A percentile compares a stretch with the other conserved stretches of the same genome.
Evolutionary conservation across 2,888 invertebrate genomes (phyloP).

Genomic region (Lochmaea crataegi): DNA sequence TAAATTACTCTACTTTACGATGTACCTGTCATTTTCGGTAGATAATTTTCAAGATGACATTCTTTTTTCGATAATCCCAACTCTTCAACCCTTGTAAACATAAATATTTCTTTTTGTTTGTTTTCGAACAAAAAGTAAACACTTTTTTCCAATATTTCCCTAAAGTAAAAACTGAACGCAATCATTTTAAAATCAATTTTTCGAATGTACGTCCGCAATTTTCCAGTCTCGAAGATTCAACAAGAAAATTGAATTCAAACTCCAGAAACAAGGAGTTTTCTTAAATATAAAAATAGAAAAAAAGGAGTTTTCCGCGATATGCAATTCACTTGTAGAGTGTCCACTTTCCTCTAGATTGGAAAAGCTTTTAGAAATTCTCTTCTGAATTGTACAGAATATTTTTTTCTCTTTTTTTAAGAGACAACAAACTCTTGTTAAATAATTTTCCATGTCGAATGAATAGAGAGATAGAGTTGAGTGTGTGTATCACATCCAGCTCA

Average conservation of each 20-base stretch:
- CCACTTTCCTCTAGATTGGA: background rate
- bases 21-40: too few species aligned
- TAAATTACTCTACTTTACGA: too few species aligned
- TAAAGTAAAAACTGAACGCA: background rate
- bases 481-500: conserved; percentile 52
- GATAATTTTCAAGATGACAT: too few species aligned
- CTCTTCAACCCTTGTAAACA: too few species aligned
- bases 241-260: conserved; percentile 4
- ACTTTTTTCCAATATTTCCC: background rate
- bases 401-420: too few species aligned
- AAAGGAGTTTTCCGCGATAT: background rate
- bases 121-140: too few species aligned
- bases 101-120: too few species aligned
- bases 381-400: background rate
- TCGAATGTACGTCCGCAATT: background rate
- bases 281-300: background rate
- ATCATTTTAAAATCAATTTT: background rate
- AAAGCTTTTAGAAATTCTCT: background rate
- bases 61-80: too few species aligned
- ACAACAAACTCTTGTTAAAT: background rate
- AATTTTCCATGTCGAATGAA: conserved; percentile 26
- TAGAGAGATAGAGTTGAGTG: conserved; percentile 18
- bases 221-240: conserved; percentile 1
- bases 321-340: background rate
- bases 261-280: background rate